Conservation (phyloP, 2,797 vertebrate genomes). For the Notolabrus celidotus region DNA sequence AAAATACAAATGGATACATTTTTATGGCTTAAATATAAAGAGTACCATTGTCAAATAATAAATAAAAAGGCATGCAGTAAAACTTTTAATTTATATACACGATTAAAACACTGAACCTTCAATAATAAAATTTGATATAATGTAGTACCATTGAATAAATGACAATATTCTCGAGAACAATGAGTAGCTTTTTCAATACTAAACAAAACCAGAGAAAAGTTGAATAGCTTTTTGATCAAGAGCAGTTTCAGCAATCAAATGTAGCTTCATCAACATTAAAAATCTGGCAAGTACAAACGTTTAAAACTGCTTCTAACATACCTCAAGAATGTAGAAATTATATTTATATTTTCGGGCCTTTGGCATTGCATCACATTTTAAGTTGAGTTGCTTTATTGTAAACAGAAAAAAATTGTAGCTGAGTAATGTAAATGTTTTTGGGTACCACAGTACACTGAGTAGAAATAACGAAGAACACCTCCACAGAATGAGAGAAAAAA, state of each 20-base stretch:
- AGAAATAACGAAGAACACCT: too few relatives aligned
- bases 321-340: neutral
- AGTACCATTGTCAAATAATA: neutral
- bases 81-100: too few relatives aligned
- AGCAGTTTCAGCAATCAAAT: constrained; percentile 8
- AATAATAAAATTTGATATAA: neutral
- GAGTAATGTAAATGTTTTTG: too few relatives aligned
- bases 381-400: too few relatives aligned
- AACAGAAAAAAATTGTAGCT: too few relatives aligned
- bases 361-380: too few relatives aligned
- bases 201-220: neutral
- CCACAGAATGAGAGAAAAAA: neutral
- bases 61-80: too few relatives aligned
- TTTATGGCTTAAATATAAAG: neutral
- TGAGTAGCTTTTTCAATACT: neutral
- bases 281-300: neutral
- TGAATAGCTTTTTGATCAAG: neutral
- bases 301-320: neutral
- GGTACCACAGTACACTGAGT: too few relatives aligned
- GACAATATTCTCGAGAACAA: neutral
- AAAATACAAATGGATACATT: neutral
- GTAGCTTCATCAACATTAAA: neutral
- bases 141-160: neutral
- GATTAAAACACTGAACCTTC: neutral
- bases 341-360: too few relatives aligned